These are phyloP conservation scores for Meliscaeva auricollis DNA, from an alignment of 2,888 invertebrate genomes.

Conservation along the genomic window DNA sequence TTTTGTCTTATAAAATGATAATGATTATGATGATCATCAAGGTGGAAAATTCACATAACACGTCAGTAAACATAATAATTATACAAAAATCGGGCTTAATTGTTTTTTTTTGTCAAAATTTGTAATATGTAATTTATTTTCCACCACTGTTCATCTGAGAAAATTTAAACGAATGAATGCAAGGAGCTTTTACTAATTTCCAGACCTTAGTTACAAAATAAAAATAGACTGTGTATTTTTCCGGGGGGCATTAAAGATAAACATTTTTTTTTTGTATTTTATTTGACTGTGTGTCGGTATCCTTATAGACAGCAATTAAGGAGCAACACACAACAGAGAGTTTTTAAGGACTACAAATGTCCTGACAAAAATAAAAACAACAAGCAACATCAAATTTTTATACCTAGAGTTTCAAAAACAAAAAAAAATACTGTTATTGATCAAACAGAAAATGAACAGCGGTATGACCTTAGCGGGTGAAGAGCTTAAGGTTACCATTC, in stretches of 20 bases:
- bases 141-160: constrained; percentile 15
- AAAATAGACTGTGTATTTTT: constrained; percentile 70
- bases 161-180: constrained; percentile 24
- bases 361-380: neutral
- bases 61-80: neutral
- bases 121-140: neutral
- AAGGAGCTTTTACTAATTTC: neutral
- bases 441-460: constrained; percentile 78
- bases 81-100: neutral
- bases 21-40: constrained; percentile 47
- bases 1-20: constrained; percentile 6
- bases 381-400: neutral
- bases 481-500: neutral
- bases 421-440: constrained; percentile 77
- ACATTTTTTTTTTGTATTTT: neutral
- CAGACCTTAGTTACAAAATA: constrained; percentile 55
- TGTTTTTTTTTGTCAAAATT: neutral
- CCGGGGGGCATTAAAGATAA: constrained; percentile 39
- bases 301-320: constrained; percentile 6
- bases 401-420: neutral
- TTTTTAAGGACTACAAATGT: constrained; percentile 33
- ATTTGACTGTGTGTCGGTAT: neutral
- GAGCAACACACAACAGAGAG: neutral
- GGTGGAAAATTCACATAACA: constrained; percentile 54
- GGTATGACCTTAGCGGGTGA: constrained; percentile 57